phyloP scores from a whole-genome alignment of 2,797 vertebrate species.

The Picus viridis region DNA sequence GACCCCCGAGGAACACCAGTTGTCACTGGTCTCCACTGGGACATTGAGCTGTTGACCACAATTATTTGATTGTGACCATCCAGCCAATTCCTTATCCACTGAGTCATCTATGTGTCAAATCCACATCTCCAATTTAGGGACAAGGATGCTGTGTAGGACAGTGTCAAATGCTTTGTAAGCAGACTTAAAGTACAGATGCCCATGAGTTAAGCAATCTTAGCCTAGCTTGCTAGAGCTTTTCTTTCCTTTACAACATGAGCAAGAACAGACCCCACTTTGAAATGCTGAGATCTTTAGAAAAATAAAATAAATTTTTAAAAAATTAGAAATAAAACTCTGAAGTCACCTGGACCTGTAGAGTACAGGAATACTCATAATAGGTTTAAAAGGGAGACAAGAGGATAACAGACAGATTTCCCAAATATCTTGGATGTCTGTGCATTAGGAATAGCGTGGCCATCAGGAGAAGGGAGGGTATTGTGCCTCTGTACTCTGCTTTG shows the following conservation, averaged over 20 bases:
- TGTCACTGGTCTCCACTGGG: no score
- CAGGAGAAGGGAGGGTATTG: no score
- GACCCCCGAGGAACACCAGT: no score
- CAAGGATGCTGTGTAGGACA: no score
- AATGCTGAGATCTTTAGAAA: not conserved
- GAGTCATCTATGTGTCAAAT: not conserved
- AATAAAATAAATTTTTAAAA: not conserved
- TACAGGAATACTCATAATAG: not conserved
- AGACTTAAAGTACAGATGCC: not conserved
- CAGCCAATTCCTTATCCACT: not conserved
- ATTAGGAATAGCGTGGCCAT: no score
- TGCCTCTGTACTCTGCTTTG: no score
- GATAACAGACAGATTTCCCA: not conserved
- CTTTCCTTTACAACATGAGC: not conserved
- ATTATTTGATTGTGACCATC: not conserved
- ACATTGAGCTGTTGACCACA: not conserved
- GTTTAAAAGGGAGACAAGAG: not conserved
- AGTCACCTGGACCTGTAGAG: not conserved
- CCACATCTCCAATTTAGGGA: no score
- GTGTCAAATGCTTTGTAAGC: not conserved
- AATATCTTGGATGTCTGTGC: not conserved
- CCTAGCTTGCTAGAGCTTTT: not conserved
- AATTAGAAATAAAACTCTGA: not conserved
- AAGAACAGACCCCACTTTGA: not conserved
- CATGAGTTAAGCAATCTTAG: not conserved